Evolutionary conservation across 2,888 invertebrate genomes (phyloP).

Genomic region (Callyntrura guangdongensis): DNA sequence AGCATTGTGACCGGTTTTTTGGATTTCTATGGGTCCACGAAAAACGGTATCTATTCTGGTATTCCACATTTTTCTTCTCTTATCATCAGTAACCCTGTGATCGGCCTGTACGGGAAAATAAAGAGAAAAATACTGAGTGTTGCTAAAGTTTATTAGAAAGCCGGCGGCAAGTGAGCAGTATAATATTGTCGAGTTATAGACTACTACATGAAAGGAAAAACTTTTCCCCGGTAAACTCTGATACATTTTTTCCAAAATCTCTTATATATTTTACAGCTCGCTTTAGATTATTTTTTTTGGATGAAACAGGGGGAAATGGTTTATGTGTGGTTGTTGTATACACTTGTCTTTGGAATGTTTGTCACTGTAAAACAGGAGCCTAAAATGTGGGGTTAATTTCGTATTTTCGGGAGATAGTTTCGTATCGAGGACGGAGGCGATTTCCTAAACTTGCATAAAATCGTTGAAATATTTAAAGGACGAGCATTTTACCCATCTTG

Average conservation of each 20-base stretch:
- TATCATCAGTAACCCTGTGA: not conserved
- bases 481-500: too few species aligned
- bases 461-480: too few species aligned
- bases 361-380: too few species aligned
- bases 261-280: not conserved
- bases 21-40: too few species aligned
- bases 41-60: too few species aligned
- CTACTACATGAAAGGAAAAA: not conserved
- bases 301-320: not conserved
- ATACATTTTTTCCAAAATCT: not conserved
- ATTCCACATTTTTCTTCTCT: not conserved
- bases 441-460: too few species aligned
- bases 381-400: too few species aligned
- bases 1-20: not conserved
- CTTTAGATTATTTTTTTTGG: not conserved
- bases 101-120: not conserved
- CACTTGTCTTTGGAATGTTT: not conserved
- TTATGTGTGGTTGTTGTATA: not conserved
- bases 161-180: conserved; percentile 18
- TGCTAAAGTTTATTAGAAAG: conserved; percentile 51
- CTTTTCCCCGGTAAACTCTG: not conserved
- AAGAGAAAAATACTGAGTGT: not conserved
- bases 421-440: too few species aligned
- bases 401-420: too few species aligned
- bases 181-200: not conserved